Percentiles rank a stretch among this genome's conserved stretches.
Evolutionary conservation across 2,888 invertebrate species (phyloP).

Genomic region (Choreutis nemorana): DNA sequence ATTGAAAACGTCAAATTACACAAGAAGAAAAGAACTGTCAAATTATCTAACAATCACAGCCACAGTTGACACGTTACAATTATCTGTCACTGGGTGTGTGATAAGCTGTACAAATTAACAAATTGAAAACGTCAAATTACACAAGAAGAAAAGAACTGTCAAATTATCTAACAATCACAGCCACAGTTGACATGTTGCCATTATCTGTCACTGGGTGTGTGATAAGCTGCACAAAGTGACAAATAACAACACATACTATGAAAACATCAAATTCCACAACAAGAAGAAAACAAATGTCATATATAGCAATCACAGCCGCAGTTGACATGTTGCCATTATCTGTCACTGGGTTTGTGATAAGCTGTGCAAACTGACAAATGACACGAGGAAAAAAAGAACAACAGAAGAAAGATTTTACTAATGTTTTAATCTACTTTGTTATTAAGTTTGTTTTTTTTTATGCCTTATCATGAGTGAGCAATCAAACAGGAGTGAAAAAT

Average conservation of each 20-base stretch:
- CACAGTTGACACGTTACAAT: conserved; percentile 6
- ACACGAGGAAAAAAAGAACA: background rate
- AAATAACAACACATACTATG: too few relatives aligned
- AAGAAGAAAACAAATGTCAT: background rate
- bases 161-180: conserved; percentile 5
- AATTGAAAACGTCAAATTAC: too few relatives aligned
- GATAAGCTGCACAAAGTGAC: conserved; percentile 1
- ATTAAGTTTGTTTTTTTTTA: too few relatives aligned
- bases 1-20: too few relatives aligned
- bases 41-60: conserved; percentile 5
- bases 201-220: conserved; percentile 4
- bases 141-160: too few relatives aligned
- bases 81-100: conserved; percentile 4
- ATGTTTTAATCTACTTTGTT: too few relatives aligned
- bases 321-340: conserved; percentile 3
- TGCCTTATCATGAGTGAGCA: too few relatives aligned
- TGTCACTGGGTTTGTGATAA: conserved; percentile 4
- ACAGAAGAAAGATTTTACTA: too few relatives aligned
- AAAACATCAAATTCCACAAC: too few relatives aligned
- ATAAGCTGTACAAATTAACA: conserved; percentile 1
- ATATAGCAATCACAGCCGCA: conserved; percentile 1
- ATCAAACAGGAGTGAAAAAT: too few relatives aligned
- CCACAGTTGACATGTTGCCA: conserved; percentile 7
- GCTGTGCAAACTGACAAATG: background rate
- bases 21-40: too few relatives aligned